Evolutionary conservation across 2,113 vertebrate genomes (phyloP).

Genomic region (Istiophorus platypterus): DNA sequence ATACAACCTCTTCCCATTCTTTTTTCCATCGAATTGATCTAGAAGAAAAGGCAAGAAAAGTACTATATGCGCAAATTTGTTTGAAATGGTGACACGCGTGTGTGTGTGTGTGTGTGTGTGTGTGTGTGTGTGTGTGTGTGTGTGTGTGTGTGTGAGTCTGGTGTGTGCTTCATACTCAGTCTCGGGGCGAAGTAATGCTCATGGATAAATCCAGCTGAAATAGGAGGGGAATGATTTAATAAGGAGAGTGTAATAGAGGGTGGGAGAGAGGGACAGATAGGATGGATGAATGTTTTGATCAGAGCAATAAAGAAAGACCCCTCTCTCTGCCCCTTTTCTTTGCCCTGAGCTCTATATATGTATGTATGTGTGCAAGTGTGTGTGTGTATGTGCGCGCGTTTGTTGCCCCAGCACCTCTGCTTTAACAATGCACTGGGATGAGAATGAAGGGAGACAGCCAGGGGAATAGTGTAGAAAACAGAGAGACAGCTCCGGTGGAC

Average conservation of each 20-base stretch:
- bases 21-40: slow-evolving; percentile 57
- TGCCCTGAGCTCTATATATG: slow-evolving; percentile 57
- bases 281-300: slow-evolving; percentile 80
- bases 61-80: slow-evolving; percentile 33
- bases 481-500: slow-evolving; percentile 72
- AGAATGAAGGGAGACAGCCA: slow-evolving; percentile 79
- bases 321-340: slow-evolving; percentile 58
- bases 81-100: slow-evolving; percentile 39
- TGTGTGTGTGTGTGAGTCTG: too few species aligned
- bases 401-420: slow-evolving; percentile 58
- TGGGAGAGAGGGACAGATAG: slow-evolving; percentile 60
- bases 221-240: slow-evolving; percentile 78
- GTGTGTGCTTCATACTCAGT: slow-evolving; percentile 22
- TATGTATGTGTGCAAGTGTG: slow-evolving; percentile 12
- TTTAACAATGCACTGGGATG: slow-evolving; percentile 69
- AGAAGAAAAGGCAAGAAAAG: neutral
- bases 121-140: neutral
- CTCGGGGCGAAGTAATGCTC: slow-evolving; percentile 60
- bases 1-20: slow-evolving; percentile 19
- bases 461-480: slow-evolving; percentile 78
- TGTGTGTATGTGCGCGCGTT: slow-evolving; percentile 24
- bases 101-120: neutral
- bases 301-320: slow-evolving; percentile 76
- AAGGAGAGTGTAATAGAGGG: slow-evolving; percentile 71
- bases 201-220: slow-evolving; percentile 67